Evolutionary conservation across 2,797 vertebrate genomes (phyloP).

Genomic region (Apodemus agrarius): DNA sequence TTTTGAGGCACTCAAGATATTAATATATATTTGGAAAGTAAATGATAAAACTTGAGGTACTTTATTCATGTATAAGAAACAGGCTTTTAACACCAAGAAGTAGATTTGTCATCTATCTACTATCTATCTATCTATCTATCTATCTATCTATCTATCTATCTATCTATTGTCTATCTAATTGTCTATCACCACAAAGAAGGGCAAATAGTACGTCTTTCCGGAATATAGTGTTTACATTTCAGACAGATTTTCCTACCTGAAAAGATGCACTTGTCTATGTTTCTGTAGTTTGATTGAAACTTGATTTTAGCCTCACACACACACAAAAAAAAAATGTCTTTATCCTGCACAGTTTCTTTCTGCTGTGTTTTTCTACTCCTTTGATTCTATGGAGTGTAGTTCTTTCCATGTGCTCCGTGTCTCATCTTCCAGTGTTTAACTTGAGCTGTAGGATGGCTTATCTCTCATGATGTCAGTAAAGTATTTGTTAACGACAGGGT

Average conservation of each 20-base stretch:
- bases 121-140: not conserved
- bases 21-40: constrained; percentile 13
- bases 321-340: not conserved
- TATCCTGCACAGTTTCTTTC: not conserved
- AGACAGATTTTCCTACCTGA: not conserved
- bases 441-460: not conserved
- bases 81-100: constrained; percentile 14
- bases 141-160: too few relatives aligned
- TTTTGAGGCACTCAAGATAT: not conserved
- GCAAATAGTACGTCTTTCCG: not conserved
- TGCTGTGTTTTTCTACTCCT: not conserved
- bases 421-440: not conserved
- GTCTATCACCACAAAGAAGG: not conserved
- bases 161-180: not conserved
- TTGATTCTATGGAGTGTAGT: not conserved
- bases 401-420: not conserved
- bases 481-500: not conserved
- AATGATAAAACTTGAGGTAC: not conserved
- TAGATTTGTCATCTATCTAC: too few relatives aligned
- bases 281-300: not conserved
- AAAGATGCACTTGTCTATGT: not conserved
- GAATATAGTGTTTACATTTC: not conserved
- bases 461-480: not conserved
- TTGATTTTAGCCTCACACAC: not conserved
- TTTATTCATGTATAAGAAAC: constrained; percentile 18